Evolutionary conservation across 2,113 vertebrate species (phyloP), one percentile per base, ranked within the genome.

Genomic region (Limanda limanda): DNA sequence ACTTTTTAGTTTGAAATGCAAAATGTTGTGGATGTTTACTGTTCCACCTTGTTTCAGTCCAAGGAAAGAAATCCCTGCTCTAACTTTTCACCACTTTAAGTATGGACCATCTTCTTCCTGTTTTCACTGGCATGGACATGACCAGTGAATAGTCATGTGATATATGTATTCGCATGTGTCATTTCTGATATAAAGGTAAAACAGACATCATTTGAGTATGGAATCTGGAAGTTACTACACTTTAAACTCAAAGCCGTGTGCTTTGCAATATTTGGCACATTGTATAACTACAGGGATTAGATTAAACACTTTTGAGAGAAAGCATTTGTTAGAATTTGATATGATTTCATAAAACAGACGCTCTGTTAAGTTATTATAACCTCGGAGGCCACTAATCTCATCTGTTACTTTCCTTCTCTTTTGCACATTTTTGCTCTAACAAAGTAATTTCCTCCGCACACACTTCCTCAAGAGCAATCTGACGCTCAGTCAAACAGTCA

Each of bases 401-500:
- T 45, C 18, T 3, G 1, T 45, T 62, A 27, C 45, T 73, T 81
- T 78, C 9, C 23, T 65, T 71, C 1, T 18, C 25, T 57, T 40
- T 68, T 59, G 4, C 17, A 37, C n/a, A 8, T 67, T 15, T 68
- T 55, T 0, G n/a, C 14, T 58, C 5, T 0, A 40, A 12, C 20
- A 61, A 62, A 21, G 58, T 17, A 0, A 61, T 66, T 62, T 54
- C 25, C 75, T 60, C 64, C 66, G 80, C 71, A 68, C 63, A 27
- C 66, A 63, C 60, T 66, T 60, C 42, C 15, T 42, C 20, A 42
- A n/a, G 69, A 63, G 66, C 73, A 84, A 86, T 52, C 35, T 47
- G 74, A 82, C 68, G 68, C 79, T 75, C 58, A 59, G 76, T 40
- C 45, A 79, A 80, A 84, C 70, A 79, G 62, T n/a, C 80, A 86